Percentiles rank a stretch among this genome's conserved stretches.
These are phyloP conservation scores for Zootermopsis nevadensis DNA, from an alignment of 2,888 invertebrate species.

Conservation along the genomic window DNA sequence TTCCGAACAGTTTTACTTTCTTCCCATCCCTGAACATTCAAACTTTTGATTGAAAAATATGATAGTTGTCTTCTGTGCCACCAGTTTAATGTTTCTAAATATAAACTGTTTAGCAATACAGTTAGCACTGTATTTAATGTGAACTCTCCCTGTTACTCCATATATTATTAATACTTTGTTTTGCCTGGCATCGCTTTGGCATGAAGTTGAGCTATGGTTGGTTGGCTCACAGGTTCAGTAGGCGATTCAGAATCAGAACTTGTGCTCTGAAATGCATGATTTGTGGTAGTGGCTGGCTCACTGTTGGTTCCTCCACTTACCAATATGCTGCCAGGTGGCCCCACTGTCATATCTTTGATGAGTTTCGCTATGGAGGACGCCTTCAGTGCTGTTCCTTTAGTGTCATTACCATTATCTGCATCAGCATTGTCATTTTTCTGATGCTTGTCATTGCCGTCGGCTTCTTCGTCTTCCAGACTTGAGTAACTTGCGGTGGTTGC, in stretches of 20 bases:
- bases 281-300: neutral
- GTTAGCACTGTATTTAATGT: neutral
- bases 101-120: neutral
- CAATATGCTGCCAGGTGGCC: neutral
- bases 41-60: neutral
- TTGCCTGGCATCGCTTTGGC: slow-evolving; percentile 13
- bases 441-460: slow-evolving; percentile 54
- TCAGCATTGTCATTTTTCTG: slow-evolving; percentile 55
- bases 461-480: slow-evolving; percentile 68
- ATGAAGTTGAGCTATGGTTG: slow-evolving; percentile 35
- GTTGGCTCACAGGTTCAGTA: slow-evolving; percentile 62
- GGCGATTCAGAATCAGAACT: slow-evolving; percentile 69
- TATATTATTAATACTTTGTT: neutral
- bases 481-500: slow-evolving; percentile 68
- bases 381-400: neutral
- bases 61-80: neutral
- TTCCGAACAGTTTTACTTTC: neutral
- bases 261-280: slow-evolving; percentile 55
- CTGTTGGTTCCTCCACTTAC: neutral
- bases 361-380: slow-evolving; percentile 5
- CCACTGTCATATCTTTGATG: slow-evolving; percentile 15
- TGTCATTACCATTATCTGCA: slow-evolving; percentile 30
- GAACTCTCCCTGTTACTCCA: neutral
- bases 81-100: neutral
- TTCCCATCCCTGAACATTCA: neutral